These are phyloP conservation scores for Glomeris maerens DNA, from an alignment of 1,140 invertebrate species.

Conservation along the genomic window DNA sequence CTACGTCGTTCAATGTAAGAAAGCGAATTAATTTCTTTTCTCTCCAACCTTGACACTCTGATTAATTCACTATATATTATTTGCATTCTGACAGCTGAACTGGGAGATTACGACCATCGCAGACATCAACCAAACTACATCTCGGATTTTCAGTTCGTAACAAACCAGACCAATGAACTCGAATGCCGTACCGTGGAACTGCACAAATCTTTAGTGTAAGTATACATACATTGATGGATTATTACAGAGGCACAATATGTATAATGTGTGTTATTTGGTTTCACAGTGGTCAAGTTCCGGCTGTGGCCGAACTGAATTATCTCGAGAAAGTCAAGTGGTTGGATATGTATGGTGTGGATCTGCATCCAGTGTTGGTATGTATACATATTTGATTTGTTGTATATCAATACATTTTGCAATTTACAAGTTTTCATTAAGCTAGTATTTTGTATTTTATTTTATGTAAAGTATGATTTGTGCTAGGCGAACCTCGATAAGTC, in stretches of 20 bases:
- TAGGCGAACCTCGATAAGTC: too few species aligned
- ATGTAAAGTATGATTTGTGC: too few species aligned
- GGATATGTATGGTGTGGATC: slow-evolving; percentile 69
- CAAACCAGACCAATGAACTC: slow-evolving; percentile 81
- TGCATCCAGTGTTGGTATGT: slow-evolving; percentile 58
- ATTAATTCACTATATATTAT: slow-evolving; percentile 3
- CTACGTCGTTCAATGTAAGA: slow-evolving; percentile 89
- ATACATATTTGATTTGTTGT: too few species aligned
- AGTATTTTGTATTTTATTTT: too few species aligned
- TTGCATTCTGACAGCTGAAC: slow-evolving; percentile 58
- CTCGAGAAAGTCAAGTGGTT: slow-evolving; percentile 67
- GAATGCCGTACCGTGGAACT: slow-evolving; percentile 76
- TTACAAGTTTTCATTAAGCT: too few species aligned
- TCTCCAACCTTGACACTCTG: neutral
- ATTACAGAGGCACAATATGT: neutral
- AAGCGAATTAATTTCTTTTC: slow-evolving; percentile 22
- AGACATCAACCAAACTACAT: slow-evolving; percentile 81
- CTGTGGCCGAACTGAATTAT: slow-evolving; percentile 54
- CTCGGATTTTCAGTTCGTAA: slow-evolving; percentile 90
- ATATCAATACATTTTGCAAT: too few species aligned
- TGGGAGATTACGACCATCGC: slow-evolving; percentile 88
- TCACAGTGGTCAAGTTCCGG: slow-evolving; percentile 50
- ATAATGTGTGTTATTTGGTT: slow-evolving; percentile 43
- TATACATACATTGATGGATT: slow-evolving; percentile 17
- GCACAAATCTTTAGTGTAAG: slow-evolving; percentile 70